Conservation (phyloP, 2,888 invertebrate genomes). For the Melinaea menophilus region DNA sequence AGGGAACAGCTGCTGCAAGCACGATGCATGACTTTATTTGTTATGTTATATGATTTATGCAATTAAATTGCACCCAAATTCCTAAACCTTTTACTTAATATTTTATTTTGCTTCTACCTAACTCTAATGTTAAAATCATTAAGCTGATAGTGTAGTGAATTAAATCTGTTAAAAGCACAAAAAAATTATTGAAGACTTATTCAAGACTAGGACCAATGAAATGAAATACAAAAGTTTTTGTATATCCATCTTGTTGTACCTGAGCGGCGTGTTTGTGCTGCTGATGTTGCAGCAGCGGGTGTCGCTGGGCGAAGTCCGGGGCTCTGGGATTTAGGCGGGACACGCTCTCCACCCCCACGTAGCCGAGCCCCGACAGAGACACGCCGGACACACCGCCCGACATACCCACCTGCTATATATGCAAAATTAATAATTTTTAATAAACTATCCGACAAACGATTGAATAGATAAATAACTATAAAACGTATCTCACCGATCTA, state of each 20-base stretch:
- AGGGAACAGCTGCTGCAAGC: constrained; percentile 50
- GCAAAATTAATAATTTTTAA: neutral
- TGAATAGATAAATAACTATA: neutral
- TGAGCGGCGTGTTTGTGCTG: constrained; percentile 50
- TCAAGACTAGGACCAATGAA: no score
- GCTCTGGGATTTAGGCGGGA: constrained; percentile 74
- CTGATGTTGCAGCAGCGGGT: constrained; percentile 49
- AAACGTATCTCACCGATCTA: no score
- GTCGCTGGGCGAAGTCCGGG: constrained; percentile 70
- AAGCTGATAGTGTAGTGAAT: no score
- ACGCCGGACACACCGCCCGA: constrained; percentile 36
- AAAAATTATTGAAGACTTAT: no score
- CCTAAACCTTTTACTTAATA: no score
- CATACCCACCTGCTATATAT: constrained; percentile 37
- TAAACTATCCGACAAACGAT: neutral
- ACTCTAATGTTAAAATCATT: no score
- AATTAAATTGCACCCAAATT: neutral
- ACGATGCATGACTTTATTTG: neutral
- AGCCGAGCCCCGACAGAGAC: constrained; percentile 44
- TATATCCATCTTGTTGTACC: constrained; percentile 37
- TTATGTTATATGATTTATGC: neutral
- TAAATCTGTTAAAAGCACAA: no score
- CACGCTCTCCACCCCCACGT: constrained; percentile 58
- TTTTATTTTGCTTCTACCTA: no score
- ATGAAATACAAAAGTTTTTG: neutral